phyloP scores from a whole-genome alignment of 2,797 vertebrate species.

The Chloroceryle inda region DNA sequence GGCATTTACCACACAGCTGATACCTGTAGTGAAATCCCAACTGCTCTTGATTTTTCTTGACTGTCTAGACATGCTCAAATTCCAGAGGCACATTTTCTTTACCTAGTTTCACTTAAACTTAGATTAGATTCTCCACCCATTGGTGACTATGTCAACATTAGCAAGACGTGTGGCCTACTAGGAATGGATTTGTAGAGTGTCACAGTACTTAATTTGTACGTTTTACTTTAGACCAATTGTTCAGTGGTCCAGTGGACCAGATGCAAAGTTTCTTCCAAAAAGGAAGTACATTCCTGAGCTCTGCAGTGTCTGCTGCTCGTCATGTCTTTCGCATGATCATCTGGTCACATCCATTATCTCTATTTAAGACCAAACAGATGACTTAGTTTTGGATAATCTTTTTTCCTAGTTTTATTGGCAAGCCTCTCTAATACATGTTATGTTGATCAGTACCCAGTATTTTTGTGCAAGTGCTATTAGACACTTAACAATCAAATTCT shows the following conservation, averaged over 20 bases:
- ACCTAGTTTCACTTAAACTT: neutral
- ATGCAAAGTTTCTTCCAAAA: neutral
- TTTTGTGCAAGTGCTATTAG: conserved; percentile 6
- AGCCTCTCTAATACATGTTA: neutral
- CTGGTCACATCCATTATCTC: neutral
- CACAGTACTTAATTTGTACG: neutral
- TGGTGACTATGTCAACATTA: neutral
- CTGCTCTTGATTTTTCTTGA: neutral
- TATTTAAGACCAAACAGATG: neutral
- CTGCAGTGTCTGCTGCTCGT: neutral
- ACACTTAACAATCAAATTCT: neutral
- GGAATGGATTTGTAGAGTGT: neutral
- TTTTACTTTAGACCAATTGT: neutral
- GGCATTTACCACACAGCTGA: neutral
- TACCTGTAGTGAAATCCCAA: neutral
- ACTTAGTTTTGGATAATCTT: neutral
- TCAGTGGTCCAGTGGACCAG: neutral
- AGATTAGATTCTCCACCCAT: neutral
- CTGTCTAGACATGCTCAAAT: neutral
- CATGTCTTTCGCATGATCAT: neutral
- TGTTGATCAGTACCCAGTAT: neutral
- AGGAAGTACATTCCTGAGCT: neutral
- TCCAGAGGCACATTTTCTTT: neutral
- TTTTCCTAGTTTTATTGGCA: neutral
- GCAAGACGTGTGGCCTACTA: neutral